Evolutionary conservation across 2,888 invertebrate species (phyloP).

Genomic region (Melitaea athalia): DNA sequence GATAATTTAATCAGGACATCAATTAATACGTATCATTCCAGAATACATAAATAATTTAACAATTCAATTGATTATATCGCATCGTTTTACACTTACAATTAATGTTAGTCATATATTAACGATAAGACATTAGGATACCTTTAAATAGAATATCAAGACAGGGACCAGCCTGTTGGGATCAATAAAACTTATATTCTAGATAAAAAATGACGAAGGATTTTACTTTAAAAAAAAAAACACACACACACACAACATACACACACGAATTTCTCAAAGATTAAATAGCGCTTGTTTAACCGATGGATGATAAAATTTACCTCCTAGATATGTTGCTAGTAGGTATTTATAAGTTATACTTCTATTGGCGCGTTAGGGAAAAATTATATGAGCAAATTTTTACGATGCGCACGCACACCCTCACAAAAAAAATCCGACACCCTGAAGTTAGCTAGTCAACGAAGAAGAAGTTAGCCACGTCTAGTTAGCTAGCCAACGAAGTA

Average conservation of each 20-base stretch:
- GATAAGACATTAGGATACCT: conserved; percentile 34
- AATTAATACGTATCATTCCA: conserved; percentile 77
- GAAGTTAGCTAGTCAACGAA: no score
- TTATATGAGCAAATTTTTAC: no score
- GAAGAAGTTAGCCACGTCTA: no score
- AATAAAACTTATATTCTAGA: conserved; percentile 52
- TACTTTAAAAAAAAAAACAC: conserved; percentile 9
- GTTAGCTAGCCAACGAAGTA: no score
- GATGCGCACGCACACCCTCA: no score
- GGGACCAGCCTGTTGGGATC: conserved; percentile 72
- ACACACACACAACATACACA: conserved; percentile 3
- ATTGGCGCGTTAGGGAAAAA: no score
- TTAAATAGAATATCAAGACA: conserved; percentile 48
- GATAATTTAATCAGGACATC: conserved; percentile 80
- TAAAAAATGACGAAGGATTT: conserved; percentile 42
- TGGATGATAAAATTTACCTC: no score
- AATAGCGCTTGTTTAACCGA: no score
- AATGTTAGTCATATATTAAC: conserved; percentile 41
- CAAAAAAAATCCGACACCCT: no score
- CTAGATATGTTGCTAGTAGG: no score
- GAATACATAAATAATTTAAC: conserved; percentile 79
- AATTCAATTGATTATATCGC: conserved; percentile 73
- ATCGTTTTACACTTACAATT: conserved; percentile 28
- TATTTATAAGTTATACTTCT: no score
- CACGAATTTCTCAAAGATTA: background rate